These are phyloP conservation scores for Spilarctia lutea DNA, from an alignment of 2,888 invertebrate genomes.

Conservation along the genomic window DNA sequence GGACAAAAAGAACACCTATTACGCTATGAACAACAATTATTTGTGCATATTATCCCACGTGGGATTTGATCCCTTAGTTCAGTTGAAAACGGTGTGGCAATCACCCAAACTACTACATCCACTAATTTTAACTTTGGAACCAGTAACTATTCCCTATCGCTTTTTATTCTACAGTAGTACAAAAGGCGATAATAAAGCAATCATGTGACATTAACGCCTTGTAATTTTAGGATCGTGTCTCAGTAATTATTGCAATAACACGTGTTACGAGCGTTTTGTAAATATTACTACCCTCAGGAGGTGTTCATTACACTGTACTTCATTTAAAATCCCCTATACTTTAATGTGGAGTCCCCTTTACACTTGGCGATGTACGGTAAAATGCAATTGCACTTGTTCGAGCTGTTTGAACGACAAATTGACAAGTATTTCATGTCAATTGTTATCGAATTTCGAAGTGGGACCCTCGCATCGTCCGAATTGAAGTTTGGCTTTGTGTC, in stretches of 20 bases:
- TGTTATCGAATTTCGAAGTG: neutral
- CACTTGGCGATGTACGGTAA: constrained; percentile 6
- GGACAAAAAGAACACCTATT: too few relatives aligned
- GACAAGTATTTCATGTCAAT: neutral
- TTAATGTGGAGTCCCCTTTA: constrained; percentile 30
- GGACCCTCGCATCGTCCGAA: neutral
- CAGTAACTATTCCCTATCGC: neutral
- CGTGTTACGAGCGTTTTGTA: constrained; percentile 32
- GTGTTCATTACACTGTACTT: constrained; percentile 28
- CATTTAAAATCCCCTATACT: constrained; percentile 27
- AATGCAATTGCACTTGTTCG: neutral
- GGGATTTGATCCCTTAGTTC: too few relatives aligned
- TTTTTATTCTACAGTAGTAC: neutral
- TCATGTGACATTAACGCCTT: constrained; percentile 26
- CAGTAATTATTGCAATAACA: constrained; percentile 29
- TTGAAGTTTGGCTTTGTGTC: neutral
- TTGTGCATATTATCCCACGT: too few relatives aligned
- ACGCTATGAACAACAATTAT: too few relatives aligned
- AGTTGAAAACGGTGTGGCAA: too few relatives aligned
- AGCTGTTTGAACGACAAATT: neutral
- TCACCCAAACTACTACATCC: too few relatives aligned
- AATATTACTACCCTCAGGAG: constrained; percentile 25
- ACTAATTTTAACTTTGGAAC: neutral
- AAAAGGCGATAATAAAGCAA: constrained; percentile 32
- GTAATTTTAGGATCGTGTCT: constrained; percentile 24